These are phyloP conservation scores for Rana temporaria DNA, from an alignment of 2,113 vertebrate species.

Conservation along the genomic window DNA sequence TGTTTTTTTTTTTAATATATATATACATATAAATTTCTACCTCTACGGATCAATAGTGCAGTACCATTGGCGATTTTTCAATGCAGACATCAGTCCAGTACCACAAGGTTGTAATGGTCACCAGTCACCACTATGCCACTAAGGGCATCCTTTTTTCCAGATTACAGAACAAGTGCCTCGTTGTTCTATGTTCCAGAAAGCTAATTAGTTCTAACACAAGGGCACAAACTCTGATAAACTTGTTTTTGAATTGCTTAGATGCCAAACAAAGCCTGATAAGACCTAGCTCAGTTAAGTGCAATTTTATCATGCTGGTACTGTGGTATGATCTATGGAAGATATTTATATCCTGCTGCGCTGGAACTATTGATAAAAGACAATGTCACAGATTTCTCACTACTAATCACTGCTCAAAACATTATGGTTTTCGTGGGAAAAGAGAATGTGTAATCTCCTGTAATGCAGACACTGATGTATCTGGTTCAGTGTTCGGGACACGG, in stretches of 20 bases:
- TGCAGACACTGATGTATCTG: too few species aligned
- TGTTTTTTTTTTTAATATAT: too few species aligned
- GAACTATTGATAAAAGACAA: neutral
- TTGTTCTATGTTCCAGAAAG: slow-evolving; percentile 2
- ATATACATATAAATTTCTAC: too few species aligned
- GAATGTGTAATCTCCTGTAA: too few species aligned
- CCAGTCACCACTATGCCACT: too few species aligned
- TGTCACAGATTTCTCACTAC: neutral
- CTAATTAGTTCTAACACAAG: neutral
- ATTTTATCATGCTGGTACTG: neutral
- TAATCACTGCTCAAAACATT: neutral
- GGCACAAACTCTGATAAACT: slow-evolving; percentile 13
- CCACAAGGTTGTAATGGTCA: neutral
- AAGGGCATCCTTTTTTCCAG: neutral
- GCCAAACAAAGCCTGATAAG: slow-evolving; percentile 4
- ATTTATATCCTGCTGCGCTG: slow-evolving; percentile 24
- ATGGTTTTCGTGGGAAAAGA: neutral
- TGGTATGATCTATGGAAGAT: neutral
- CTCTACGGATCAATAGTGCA: too few species aligned
- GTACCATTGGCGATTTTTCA: too few species aligned
- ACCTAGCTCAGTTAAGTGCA: neutral
- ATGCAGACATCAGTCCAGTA: too few species aligned
- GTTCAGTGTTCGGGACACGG: too few species aligned
- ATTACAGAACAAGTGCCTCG: neutral
- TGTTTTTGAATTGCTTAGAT: slow-evolving; percentile 8